Base-by-base conservation (phyloP, 2,113 vertebrate species). In the Ageneiosus marmoratus region DNA sequence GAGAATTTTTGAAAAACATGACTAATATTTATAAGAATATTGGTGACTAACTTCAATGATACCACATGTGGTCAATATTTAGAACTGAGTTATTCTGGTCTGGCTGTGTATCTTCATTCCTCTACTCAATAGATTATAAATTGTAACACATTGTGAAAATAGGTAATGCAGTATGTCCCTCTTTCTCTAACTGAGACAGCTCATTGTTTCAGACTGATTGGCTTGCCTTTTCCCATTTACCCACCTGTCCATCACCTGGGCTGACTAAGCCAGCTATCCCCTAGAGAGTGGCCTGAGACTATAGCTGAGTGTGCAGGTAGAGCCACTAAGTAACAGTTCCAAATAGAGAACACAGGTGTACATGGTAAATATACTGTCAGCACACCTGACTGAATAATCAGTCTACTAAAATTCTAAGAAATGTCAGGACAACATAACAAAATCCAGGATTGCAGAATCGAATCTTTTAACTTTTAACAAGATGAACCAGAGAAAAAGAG, bases 231-330 rank as follows among this genome's bases (percentile, higher is more conserved):
- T 91, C 88, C 86, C 88, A 92, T 94, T 94, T 89, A 89, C 89
- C 86, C 87, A 91, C 91, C 92, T 93, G 93, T 92, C 93, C 91
- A 89, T 94, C 94, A 92, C 90, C 86, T 87, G 84, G 81, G 78
- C 89, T 91, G 92, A 93, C 92, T 93, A 93, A 93, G 91, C 90
- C 92, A 92, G 91, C 92, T 93, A 90, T 93, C 93, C 89, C 87
- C 46, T 41, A 80, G 86, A 91, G 88, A 91, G 74, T 88, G 29
- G 87, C 87, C 81, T 72, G 32, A 79, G 56, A 84, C 88, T 81
- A 88, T 89, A 91, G 89, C 90, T 90, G 92, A 90, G 91, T 91
- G 88, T 82, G 88, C 83, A 85, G 51, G 85, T 78, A 18, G 15
- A 63, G 29, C 51, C 16, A 3, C 24, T 32, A 65, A 63, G 41